These are phyloP conservation scores for Drosophila nannoptera DNA, from an alignment of 1,140 invertebrate species.

Conservation along the genomic window DNA sequence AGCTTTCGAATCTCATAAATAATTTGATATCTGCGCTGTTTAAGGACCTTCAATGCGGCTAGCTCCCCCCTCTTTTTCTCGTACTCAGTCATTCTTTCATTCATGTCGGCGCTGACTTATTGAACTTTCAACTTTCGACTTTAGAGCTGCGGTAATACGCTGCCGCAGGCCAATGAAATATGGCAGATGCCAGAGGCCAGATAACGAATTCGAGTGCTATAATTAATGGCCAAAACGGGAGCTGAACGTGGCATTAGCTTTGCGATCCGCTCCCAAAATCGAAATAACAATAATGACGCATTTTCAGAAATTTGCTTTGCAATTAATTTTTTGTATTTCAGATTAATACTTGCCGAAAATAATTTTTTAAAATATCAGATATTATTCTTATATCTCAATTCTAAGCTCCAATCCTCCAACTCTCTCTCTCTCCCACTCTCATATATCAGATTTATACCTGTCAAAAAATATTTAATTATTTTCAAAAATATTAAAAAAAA, in stretches of 20 bases:
- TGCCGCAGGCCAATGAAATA: slow-evolving; percentile 21
- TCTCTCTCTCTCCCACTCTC: too few relatives aligned
- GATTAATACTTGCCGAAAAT: too few relatives aligned
- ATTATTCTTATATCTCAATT: too few relatives aligned
- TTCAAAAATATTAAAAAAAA: too few relatives aligned
- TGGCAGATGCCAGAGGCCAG: slow-evolving; percentile 33
- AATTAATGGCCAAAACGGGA: slow-evolving; percentile 53
- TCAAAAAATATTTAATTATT: too few relatives aligned
- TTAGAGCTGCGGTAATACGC: slow-evolving; percentile 7
- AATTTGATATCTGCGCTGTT: slow-evolving; percentile 15
- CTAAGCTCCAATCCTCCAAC: too few relatives aligned
- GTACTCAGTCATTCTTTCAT: neutral
- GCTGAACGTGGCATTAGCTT: neutral
- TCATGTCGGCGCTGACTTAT: neutral
- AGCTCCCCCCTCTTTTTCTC: neutral
- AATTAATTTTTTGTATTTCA: too few relatives aligned
- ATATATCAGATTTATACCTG: too few relatives aligned
- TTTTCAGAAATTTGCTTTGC: too few relatives aligned
- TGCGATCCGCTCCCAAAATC: neutral
- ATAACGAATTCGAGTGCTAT: slow-evolving; percentile 40
- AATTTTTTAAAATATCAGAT: too few relatives aligned
- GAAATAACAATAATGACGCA: too few relatives aligned
- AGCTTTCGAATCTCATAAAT: slow-evolving; percentile 30
- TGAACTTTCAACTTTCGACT: slow-evolving; percentile 40
- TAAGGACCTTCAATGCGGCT: neutral